These are phyloP conservation scores for Martes martes DNA, from an alignment of 2,113 vertebrate species.

Conservation along the genomic window DNA sequence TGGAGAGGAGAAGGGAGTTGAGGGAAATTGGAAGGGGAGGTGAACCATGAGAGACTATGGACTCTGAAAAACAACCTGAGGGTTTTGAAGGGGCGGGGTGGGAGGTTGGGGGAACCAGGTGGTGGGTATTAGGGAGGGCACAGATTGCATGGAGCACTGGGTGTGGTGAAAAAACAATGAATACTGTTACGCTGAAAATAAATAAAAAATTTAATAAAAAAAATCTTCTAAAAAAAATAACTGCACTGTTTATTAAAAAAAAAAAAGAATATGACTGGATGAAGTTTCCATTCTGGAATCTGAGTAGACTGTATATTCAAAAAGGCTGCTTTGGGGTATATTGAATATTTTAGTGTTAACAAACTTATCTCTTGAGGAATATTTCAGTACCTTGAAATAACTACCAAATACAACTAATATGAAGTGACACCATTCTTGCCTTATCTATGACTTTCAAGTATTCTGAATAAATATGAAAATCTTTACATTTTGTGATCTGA, in stretches of 20 bases:
- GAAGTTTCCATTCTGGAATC: not conserved
- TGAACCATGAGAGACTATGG: too few relatives aligned
- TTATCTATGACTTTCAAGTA: not conserved
- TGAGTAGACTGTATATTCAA: not conserved
- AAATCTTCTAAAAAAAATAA: not conserved
- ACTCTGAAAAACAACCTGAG: too few relatives aligned
- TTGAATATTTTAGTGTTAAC: not conserved
- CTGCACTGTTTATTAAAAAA: too few relatives aligned
- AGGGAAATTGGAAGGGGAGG: too few relatives aligned
- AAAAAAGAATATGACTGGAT: not conserved
- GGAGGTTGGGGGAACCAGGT: too few relatives aligned
- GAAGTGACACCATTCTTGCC: not conserved
- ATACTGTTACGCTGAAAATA: too few relatives aligned
- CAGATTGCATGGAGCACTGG: too few relatives aligned
- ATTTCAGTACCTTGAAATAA: slow-evolving; percentile 8
- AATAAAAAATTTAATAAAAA: too few relatives aligned
- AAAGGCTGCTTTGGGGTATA: not conserved
- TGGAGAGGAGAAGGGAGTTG: too few relatives aligned
- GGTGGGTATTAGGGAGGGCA: too few relatives aligned
- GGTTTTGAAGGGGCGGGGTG: too few relatives aligned
- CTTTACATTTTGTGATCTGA: not conserved
- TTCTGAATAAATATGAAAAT: slow-evolving; percentile 20
- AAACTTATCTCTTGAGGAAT: not conserved
- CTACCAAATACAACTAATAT: not conserved
- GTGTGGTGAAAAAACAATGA: too few relatives aligned